Base-by-base conservation (phyloP, 2,113 vertebrate species). In the Micronycteris hirsuta region DNA sequence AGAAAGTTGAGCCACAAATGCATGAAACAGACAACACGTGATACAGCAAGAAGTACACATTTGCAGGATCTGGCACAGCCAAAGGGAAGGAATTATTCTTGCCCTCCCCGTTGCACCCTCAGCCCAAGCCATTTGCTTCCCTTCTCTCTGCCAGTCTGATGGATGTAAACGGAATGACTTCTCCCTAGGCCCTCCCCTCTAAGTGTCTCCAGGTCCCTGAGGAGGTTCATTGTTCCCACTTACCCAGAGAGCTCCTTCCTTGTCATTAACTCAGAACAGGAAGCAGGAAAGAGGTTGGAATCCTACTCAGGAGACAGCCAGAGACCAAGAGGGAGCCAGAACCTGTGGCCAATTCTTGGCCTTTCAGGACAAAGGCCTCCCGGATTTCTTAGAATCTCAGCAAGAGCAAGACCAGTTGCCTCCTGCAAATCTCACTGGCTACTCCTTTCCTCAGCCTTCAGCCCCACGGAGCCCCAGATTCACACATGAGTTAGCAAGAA, bases 261-360 rank as follows among this genome's bases (percentile, higher is more conserved):
- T 58, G 71, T 49, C 20, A 49, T 63, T 95, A 76, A 63, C 67
- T 89, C 43, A 86, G 58, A 89, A 82, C 6, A 77, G 7, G 63
- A 89, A 89, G 36, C 36, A 88, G 73, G 78, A 11, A 70, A 76
- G 78, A 82, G 36, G 16, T 76, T 65, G 41, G 68, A 81, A 92
- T 93, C 80, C 87, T 52, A 74, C 67, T 43, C 68, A n/a, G 38
- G 16, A 93, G 74, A 96, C 38, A 84, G n/a, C n/a, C 76, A 86
- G 67, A 76, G 9, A 13, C 77, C 61, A n/a, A 86, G 41, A 78
- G 26, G 28, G 47, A 92, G 74, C 80, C 63, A 68, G 36, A 12
- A 36, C 22, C 86, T 84, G 54, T 38, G 56, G 22, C 56, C 61
- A 74, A 7, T 1, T 58, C 14, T 2, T 54, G 22, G 15, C 11